A percentile compares a stretch with the other conserved stretches of the same genome.
These are phyloP conservation scores for Tipula unca DNA, from an alignment of 2,888 invertebrate genomes.

Conservation along the genomic window DNA sequence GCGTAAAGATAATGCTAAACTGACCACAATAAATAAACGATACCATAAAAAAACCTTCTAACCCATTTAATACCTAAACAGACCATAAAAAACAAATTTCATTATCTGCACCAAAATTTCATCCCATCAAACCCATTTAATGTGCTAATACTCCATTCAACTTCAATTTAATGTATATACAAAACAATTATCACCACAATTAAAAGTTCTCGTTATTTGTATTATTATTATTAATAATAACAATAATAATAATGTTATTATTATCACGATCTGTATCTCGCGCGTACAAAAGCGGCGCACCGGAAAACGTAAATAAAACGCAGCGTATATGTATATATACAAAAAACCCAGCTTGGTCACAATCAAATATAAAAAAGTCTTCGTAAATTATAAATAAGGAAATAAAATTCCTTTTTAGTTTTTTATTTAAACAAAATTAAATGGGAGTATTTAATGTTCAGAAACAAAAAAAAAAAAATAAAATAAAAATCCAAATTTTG, in stretches of 20 bases:
- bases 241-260: background rate
- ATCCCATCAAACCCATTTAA: background rate
- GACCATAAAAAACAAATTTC: background rate
- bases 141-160: background rate
- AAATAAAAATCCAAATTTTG: background rate
- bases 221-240: background rate
- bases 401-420: background rate
- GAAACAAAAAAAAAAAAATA: no score
- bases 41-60: background rate
- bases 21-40: background rate
- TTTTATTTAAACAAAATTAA: background rate
- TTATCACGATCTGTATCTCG: background rate
- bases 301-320: background rate
- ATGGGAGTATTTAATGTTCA: background rate
- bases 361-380: background rate
- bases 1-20: background rate
- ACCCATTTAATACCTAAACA: background rate
- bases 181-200: background rate
- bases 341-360: background rate
- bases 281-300: background rate
- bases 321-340: no score
- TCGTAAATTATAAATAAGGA: constrained; percentile 2
- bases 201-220: background rate
- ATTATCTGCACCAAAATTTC: background rate
- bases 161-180: background rate